phyloP scores from a whole-genome alignment of 1,140 invertebrate genomes.

The Bombus superbus region DNA sequence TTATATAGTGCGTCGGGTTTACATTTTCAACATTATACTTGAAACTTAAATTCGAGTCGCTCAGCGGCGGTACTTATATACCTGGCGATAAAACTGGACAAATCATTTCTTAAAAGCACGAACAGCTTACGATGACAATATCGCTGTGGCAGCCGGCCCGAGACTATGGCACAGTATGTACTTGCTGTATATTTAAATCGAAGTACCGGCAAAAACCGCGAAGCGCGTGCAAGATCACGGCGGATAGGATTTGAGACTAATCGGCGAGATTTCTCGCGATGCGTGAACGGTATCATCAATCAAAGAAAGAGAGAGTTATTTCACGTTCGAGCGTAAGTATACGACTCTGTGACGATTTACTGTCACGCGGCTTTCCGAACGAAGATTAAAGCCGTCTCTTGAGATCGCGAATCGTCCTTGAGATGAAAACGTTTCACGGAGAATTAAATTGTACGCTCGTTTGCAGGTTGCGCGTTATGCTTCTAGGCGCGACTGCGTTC shows the following conservation, averaged over 20 bases:
- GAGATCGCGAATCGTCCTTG: conserved; percentile 37
- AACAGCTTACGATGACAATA: too few species aligned
- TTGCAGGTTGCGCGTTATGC: neutral
- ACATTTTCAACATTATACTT: too few species aligned
- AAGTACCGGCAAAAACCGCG: neutral
- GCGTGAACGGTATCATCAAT: neutral
- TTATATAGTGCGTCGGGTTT: too few species aligned
- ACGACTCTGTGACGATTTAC: neutral
- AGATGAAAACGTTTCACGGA: neutral
- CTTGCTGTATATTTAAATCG: neutral
- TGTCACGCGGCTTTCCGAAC: neutral
- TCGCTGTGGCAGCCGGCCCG: too few species aligned
- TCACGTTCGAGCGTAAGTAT: neutral
- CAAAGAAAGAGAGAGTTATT: conserved; percentile 39
- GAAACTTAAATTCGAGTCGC: too few species aligned
- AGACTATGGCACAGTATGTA: neutral
- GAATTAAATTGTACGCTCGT: conserved; percentile 14
- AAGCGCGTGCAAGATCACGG: neutral
- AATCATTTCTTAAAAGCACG: too few species aligned
- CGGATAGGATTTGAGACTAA: conserved; percentile 8
- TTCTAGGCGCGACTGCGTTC: neutral
- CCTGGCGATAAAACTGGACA: too few species aligned
- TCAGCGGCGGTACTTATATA: too few species aligned
- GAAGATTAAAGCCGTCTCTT: conserved; percentile 17
- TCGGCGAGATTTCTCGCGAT: conserved; percentile 14